Evolutionary conservation across 2,113 vertebrate genomes (phyloP), one percentile per base, ranked within the genome.

Genomic region (Ardeotis arabs): DNA sequence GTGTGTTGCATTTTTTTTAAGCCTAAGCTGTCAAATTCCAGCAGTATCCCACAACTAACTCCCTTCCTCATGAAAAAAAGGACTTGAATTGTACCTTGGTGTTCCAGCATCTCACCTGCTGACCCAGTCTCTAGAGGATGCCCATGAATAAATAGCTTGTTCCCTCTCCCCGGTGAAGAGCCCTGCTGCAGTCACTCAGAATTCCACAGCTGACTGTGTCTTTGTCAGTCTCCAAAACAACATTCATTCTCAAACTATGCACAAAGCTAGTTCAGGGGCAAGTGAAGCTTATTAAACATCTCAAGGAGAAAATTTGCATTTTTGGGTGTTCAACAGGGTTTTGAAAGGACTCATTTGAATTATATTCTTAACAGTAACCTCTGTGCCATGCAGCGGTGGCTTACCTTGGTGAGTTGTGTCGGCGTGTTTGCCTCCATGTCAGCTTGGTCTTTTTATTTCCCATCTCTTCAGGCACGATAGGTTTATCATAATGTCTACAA

Each of bases 401-500:
- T 95, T 87, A 85, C 78, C 62, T 87, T 87, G 44, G 28, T 91
- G 60, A 83, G 2, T 84, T 85, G 53, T 66, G 50, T 63, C 86
- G 52, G 31, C 55, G 21, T 41, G 27, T 74, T 58, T 58, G 39
- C 82, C 28, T 10, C 39, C 14, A 1, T 27, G 56, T 73, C 69
- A 60, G 60, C 64, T 85, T 39, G 52, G 44, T 85, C 47, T 84
- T 62, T 85, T 77, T 76, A 68, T 73, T 53, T 94, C 55, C 56
- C 14, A 14, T 91, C 85, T 93, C 56, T 70, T 96, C 75, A 56
- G 50, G 67, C 63, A 33, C 74, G 89, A 29, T 55, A 85, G 68
- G 55, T 87, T 91, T 93, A 58, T 93, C 69, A 35, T 64, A 89
- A 89, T 94, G 89, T 45, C 63, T 89, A 23, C 39, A 86, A 89